A percentile compares a stretch with the other conserved stretches of the same genome.
These are phyloP conservation scores for Heterochromis multidens DNA, from an alignment of 2,113 vertebrate species.

Conservation along the genomic window DNA sequence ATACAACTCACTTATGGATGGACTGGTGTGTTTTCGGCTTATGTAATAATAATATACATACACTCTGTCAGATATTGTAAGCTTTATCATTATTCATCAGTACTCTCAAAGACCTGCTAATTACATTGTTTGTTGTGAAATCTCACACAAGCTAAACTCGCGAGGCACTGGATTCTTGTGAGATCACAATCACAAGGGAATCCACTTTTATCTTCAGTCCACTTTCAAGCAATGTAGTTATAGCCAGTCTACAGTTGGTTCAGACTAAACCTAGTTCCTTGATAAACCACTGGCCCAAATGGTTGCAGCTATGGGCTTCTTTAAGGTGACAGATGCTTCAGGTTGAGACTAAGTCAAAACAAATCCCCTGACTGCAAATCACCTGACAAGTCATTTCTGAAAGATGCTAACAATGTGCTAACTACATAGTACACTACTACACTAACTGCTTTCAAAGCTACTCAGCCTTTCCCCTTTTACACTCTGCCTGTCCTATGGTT, in stretches of 20 bases:
- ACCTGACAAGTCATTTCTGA: not conserved
- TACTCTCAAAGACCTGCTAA: constrained; percentile 17
- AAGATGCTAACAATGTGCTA: not conserved
- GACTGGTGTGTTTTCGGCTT: constrained; percentile 17
- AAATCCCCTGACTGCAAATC: constrained; percentile 47
- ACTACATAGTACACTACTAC: fast-evolving
- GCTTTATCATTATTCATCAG: constrained; percentile 38
- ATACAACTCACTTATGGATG: constrained; percentile 39
- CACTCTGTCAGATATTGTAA: constrained; percentile 53
- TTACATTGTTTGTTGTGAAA: constrained; percentile 53
- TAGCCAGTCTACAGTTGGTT: not conserved
- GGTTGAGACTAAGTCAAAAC: constrained; percentile 65
- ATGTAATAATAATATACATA: constrained; percentile 54
- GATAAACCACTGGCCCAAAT: not conserved
- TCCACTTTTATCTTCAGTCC: not conserved
- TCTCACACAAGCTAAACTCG: not conserved
- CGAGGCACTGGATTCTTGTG: not conserved
- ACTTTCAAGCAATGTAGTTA: not conserved
- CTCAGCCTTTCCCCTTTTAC: not conserved
- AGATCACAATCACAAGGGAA: not conserved
- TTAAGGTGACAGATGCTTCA: not conserved
- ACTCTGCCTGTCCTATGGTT: not conserved
- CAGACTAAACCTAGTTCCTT: not conserved
- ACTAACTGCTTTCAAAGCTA: not conserved
- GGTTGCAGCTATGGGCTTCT: not conserved